Evolutionary conservation across 2,888 invertebrate species (phyloP).

Genomic region (Malachius bipustulatus): DNA sequence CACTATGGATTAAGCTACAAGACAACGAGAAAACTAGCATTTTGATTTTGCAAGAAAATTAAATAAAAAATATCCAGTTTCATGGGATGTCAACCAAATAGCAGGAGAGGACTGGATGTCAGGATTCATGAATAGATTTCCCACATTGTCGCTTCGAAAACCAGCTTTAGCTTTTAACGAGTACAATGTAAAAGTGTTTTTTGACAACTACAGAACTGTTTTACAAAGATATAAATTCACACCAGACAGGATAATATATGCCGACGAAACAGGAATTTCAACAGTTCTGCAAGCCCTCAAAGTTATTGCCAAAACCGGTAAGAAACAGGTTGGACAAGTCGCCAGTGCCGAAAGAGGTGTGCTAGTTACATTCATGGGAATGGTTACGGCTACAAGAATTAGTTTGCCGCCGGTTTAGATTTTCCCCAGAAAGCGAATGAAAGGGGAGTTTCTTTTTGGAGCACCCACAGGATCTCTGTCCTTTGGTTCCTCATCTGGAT

Average conservation of each 20-base stretch:
- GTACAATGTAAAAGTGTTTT: too few species aligned
- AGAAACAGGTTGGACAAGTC: constrained; percentile 13
- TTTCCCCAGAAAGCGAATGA: constrained; percentile 15
- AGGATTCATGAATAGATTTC: constrained; percentile 10
- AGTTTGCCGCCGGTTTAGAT: constrained; percentile 17
- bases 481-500: constrained; percentile 17
- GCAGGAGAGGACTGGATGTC: constrained; percentile 21
- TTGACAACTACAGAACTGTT: too few species aligned
- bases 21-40: constrained; percentile 15
- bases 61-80: constrained; percentile 12
- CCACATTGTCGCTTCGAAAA: constrained; percentile 19
- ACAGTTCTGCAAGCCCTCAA: constrained; percentile 21
- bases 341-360: constrained; percentile 12
- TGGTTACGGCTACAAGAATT: constrained; percentile 17
- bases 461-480: constrained; percentile 15
- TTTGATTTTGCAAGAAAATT: constrained; percentile 19
- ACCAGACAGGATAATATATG: constrained; percentile 19
- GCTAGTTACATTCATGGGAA: constrained; percentile 17
- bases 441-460: constrained; percentile 16
- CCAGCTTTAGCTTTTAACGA: too few species aligned
- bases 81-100: constrained; percentile 15
- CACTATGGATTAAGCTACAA: constrained; percentile 16
- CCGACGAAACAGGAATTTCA: constrained; percentile 21
- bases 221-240: constrained; percentile 13
- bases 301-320: constrained; percentile 17